Evolutionary conservation across 1,140 invertebrate species (phyloP).

Genomic region (Lordiphosa clarofinis): DNA sequence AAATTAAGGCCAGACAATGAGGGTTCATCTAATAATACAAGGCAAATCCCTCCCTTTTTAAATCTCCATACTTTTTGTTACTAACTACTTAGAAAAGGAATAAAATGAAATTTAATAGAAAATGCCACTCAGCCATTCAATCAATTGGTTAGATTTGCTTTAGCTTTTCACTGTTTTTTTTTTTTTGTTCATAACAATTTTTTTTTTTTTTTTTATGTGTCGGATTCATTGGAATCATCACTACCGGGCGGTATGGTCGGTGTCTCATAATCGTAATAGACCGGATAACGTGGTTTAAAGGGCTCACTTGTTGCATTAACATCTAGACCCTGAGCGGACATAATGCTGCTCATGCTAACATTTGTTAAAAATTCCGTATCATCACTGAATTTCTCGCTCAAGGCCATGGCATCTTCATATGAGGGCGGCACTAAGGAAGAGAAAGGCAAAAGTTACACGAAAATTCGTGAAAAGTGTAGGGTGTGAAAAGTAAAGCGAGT

Average conservation of each 20-base stretch:
- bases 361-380: constrained; percentile 73
- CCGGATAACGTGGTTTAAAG: constrained; percentile 78
- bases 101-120: constrained; percentile 50
- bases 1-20: not conserved
- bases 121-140: constrained; percentile 74
- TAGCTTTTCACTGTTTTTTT: constrained; percentile 25
- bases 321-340: constrained; percentile 62
- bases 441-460: too few species aligned
- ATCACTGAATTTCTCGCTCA: constrained; percentile 77
- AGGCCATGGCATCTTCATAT: constrained; percentile 77
- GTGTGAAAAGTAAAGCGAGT: too few species aligned
- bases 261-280: constrained; percentile 79
- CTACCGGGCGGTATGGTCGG: constrained; percentile 79
- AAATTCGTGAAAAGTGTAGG: too few species aligned
- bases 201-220: constrained; percentile 54
- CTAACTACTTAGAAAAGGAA: constrained; percentile 58
- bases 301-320: constrained; percentile 67
- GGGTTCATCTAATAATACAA: too few species aligned
- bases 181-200: constrained; percentile 25
- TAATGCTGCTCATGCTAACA: constrained; percentile 77
- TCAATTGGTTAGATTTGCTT: constrained; percentile 34
- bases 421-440: constrained; percentile 66
- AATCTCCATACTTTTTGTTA: constrained; percentile 16
- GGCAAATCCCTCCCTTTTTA: not conserved
- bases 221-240: constrained; percentile 79